These are phyloP conservation scores for Rhysida immarginata DNA, from an alignment of 1,140 invertebrate genomes.

Conservation along the genomic window DNA sequence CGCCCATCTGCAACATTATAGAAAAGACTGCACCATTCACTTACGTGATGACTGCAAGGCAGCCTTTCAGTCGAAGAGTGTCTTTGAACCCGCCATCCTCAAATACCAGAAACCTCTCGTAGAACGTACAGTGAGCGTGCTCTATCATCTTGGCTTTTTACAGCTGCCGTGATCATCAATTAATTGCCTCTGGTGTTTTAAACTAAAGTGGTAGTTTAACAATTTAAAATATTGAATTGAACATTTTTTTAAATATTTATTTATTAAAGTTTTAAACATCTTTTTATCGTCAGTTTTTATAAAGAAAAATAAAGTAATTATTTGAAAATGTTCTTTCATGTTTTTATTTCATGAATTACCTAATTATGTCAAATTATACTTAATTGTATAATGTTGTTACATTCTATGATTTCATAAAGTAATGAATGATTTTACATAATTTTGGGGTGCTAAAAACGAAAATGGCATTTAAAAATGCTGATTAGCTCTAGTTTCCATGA, in stretches of 20 bases:
- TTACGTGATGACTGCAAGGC: constrained; percentile 61
- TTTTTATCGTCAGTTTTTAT: too few relatives aligned
- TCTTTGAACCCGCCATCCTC: not conserved
- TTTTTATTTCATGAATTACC: not conserved
- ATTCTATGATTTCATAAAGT: not conserved
- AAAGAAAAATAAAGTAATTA: too few relatives aligned
- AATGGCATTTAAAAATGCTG: too few relatives aligned
- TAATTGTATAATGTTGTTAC: not conserved
- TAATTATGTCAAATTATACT: not conserved
- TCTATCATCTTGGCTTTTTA: not conserved
- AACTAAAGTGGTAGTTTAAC: not conserved
- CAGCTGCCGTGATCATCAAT: not conserved
- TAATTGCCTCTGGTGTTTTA: not conserved
- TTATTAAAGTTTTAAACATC: too few relatives aligned
- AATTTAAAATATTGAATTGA: not conserved
- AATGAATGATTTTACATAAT: too few relatives aligned
- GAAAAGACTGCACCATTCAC: constrained; percentile 77
- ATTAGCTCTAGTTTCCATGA: too few relatives aligned
- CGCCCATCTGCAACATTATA: constrained; percentile 83
- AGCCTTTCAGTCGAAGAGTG: not conserved
- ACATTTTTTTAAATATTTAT: too few relatives aligned
- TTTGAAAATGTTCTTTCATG: too few relatives aligned
- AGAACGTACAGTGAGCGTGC: not conserved
- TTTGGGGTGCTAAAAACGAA: too few relatives aligned
- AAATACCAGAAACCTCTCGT: not conserved